These are phyloP conservation scores for Drepanosiphum platanoidis DNA, from an alignment of 2,888 invertebrate genomes.

Conservation along the genomic window DNA sequence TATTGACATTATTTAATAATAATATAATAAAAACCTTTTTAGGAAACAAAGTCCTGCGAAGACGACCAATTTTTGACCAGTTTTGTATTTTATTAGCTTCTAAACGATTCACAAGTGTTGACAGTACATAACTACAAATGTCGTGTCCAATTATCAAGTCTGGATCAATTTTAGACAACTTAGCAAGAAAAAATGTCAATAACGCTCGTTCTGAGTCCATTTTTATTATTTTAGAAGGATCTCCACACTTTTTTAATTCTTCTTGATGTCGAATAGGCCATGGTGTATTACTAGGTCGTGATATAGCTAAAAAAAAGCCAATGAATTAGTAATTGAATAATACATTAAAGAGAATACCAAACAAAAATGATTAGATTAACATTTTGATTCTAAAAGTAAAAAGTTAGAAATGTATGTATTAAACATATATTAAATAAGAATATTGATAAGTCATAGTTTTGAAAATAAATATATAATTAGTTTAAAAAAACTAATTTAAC, in stretches of 20 bases:
- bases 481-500: no score
- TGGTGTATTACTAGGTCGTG: constrained; percentile 79
- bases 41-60: constrained; percentile 74
- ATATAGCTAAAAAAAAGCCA: constrained; percentile 73
- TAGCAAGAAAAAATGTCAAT: constrained; percentile 85
- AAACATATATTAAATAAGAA: no score
- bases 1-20: background rate
- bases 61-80: constrained; percentile 90
- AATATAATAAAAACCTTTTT: constrained; percentile 66
- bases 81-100: constrained; percentile 77
- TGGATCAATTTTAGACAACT: constrained; percentile 87
- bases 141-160: constrained; percentile 96
- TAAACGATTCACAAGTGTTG: constrained; percentile 88
- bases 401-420: background rate
- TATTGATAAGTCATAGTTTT: no score
- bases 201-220: constrained; percentile 85
- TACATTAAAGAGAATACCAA: background rate
- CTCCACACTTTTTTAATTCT: constrained; percentile 68
- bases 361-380: background rate
- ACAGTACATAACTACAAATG: constrained; percentile 87
- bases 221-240: constrained; percentile 67
- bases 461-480: no score
- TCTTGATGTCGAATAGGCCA: constrained; percentile 88
- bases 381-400: constrained; percentile 5
- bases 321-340: background rate